Evolutionary conservation across 2,113 vertebrate species (phyloP), one percentile per base, ranked within the genome.

Genomic region (Antechinus stuartii): DNA sequence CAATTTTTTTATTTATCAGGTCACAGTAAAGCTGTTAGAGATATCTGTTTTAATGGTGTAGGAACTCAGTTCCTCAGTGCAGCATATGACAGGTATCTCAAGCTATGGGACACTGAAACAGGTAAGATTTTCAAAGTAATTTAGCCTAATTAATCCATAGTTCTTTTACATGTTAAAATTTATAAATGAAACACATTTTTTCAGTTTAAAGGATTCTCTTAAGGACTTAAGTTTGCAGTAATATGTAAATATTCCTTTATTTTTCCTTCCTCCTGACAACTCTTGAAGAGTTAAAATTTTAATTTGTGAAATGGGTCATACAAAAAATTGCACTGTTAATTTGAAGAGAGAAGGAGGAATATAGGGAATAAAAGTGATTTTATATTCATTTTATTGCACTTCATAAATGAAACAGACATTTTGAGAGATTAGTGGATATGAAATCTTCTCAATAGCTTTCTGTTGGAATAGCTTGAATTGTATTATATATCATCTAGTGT

Each of bases 101-200:
- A 99, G 96, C 99, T 99, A 84, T 99, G 99, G 99, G 99, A 99
- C 98, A 98, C 99, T 0, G 99, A 99, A 97, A 99, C 99, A 98
- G 99, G 99, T 99, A 98, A 46, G 98, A 94, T 12, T 5, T 46
- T 57, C 30, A 84, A 84, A 84, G n/a, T 23, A 50, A 94, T 92
- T 46, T 14, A 52, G 25, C 93, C 92, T 14, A 84, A 0, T 84
- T 30, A 76, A 8, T 42, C 26, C 26, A 27, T 2, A 0, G 23
- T 91, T 50, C 89, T 96, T 16, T 49, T 93, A 25, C 5, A 84
- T 95, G 56, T 53, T 92, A 91, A 12, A 27, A 0, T 11, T 91
- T 91, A 61, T 52, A 94, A 93, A 47, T 96, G 25, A 26, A 96
- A 50, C 23, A 90, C 10, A 27, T 90, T 90, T 90, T 90, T 90